These are phyloP conservation scores for Cyclargus thomasi DNA, from an alignment of 1,140 invertebrate genomes.

Conservation along the genomic window DNA sequence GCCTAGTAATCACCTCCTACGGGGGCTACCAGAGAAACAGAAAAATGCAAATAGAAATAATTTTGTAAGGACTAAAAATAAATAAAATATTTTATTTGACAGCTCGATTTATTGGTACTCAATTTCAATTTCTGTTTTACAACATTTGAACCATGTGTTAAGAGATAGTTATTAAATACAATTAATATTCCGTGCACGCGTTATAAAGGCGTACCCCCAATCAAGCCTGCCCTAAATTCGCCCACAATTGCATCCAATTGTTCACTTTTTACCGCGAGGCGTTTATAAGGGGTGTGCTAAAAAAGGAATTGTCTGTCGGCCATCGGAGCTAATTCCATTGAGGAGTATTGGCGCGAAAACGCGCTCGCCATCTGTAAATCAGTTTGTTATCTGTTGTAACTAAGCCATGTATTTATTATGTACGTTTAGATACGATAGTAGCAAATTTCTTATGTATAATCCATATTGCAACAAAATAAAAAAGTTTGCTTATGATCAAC, in stretches of 20 bases:
- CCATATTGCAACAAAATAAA: no score
- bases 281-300: conserved; percentile 53
- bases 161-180: not conserved
- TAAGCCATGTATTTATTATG: not conserved
- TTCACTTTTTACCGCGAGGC: conserved; percentile 69
- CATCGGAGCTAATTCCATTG: conserved; percentile 55
- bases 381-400: conserved; percentile 2
- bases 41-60: no score
- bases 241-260: conserved; percentile 74
- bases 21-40: no score
- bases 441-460: no score
- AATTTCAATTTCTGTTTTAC: no score
- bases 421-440: no score
- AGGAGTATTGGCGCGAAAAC: conserved; percentile 51
- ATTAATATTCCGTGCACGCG: conserved; percentile 27
- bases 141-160: not conserved
- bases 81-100: no score
- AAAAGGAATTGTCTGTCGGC: conserved; percentile 50
- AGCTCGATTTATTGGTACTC: no score
- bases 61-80: no score
- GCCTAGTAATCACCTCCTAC: no score
- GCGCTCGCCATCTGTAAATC: conserved; percentile 43
- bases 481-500: no score
- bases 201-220: conserved; percentile 41
- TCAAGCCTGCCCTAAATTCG: conserved; percentile 66